Evolutionary conservation across 30 jellyfish, hydroid and myxozoan species (phyloP).

Genomic region (Mastigias papua): DNA sequence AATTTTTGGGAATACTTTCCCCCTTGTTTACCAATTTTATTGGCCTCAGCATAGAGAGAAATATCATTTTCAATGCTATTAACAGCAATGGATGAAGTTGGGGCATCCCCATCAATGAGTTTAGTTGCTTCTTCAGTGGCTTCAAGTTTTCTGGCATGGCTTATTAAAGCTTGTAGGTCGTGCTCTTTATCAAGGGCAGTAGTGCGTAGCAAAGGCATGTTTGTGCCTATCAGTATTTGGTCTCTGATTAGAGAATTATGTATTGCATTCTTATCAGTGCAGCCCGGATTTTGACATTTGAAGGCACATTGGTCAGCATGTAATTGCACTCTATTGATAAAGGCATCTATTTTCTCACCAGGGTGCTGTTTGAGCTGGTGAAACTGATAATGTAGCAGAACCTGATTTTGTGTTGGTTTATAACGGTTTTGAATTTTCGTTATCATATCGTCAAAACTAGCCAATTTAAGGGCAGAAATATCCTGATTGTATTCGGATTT

Average conservation of each 20-base stretch:
- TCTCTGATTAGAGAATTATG: conserved; percentile 6
- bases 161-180: conserved; percentile 14
- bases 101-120: conserved; percentile 16
- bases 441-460: conserved; percentile 48
- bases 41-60: not conserved
- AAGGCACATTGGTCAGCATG: conserved; percentile 50
- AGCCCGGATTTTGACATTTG: conserved; percentile 22
- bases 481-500: conserved; percentile 18
- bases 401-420: conserved; percentile 42
- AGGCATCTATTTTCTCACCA: conserved; percentile 46
- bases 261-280: conserved; percentile 21
- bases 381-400: conserved; percentile 57
- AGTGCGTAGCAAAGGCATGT: not conserved
- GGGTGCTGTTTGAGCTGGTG: conserved; percentile 32
- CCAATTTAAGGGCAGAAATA: conserved; percentile 21
- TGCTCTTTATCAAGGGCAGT: conserved; percentile 30
- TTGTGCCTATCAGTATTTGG: conserved; percentile 23
- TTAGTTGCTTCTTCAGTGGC: conserved; percentile 42
- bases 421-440: conserved; percentile 15
- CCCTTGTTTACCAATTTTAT: conserved; percentile 40
- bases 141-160: conserved; percentile 23
- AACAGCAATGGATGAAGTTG: conserved; percentile 6
- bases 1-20: conserved; percentile 31
- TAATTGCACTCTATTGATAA: conserved; percentile 23
- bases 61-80: conserved; percentile 1